Percentiles rank a stretch among this genome's conserved stretches.
These are phyloP conservation scores for Uloborus plumipes DNA, from an alignment of 2,888 invertebrate genomes.

Conservation along the genomic window DNA sequence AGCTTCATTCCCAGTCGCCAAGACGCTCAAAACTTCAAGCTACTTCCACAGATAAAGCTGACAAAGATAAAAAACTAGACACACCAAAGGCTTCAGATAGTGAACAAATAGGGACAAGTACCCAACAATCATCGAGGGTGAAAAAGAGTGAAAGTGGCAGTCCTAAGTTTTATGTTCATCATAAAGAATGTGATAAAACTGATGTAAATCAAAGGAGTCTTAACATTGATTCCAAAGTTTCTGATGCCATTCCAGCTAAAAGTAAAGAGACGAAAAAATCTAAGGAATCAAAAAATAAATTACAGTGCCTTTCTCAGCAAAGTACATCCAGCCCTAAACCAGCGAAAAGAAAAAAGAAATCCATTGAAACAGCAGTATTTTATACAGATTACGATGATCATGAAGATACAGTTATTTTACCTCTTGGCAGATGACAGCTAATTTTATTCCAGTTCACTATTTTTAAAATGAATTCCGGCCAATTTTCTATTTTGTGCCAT, in stretches of 20 bases:
- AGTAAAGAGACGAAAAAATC: not conserved
- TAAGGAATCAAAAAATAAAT: constrained; percentile 31
- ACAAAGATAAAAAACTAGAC: not conserved
- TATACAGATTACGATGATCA: constrained; percentile 37
- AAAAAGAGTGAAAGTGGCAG: too few species aligned
- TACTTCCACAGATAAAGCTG: constrained; percentile 12
- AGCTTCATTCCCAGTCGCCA: constrained; percentile 77
- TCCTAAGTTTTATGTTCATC: not conserved
- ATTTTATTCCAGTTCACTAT: not conserved
- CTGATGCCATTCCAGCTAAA: not conserved
- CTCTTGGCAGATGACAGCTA: constrained; percentile 46
- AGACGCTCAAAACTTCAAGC: not conserved
- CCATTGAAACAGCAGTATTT: constrained; percentile 47
- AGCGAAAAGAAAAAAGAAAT: constrained; percentile 39
- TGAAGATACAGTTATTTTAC: constrained; percentile 51
- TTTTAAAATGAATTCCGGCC: not conserved
- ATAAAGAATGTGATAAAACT: not conserved
- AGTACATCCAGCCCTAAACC: constrained; percentile 31
- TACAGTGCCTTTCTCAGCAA: constrained; percentile 46
- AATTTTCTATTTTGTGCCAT: not conserved
- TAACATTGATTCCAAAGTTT: not conserved
- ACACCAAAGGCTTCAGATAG: not conserved
- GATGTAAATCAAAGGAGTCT: not conserved
- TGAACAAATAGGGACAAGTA: not conserved
- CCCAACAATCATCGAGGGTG: not conserved